Percentiles rank a stretch among this genome's conserved stretches.
These are phyloP conservation scores for Kryphioiulus occultus DNA, from an alignment of 2,888 invertebrate genomes.

Conservation along the genomic window DNA sequence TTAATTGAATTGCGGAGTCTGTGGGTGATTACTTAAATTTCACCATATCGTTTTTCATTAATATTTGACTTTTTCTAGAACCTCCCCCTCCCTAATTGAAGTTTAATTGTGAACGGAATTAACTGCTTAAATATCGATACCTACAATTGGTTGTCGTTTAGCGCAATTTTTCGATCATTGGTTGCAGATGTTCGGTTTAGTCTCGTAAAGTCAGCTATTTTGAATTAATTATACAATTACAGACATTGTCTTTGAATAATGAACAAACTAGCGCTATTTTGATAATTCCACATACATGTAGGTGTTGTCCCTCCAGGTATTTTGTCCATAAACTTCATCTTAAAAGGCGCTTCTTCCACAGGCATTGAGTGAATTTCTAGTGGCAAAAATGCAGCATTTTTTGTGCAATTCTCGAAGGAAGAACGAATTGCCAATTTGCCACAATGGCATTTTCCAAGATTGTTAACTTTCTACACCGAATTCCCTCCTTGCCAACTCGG, in stretches of 20 bases:
- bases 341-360: no score
- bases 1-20: conserved; percentile 15
- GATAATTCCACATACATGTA: no score
- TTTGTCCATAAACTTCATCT: no score
- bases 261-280: no score
- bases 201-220: background rate
- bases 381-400: background rate
- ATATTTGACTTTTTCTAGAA: background rate
- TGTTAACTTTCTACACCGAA: conserved; percentile 23
- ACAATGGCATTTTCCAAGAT: conserved; percentile 23
- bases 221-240: background rate
- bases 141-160: background rate
- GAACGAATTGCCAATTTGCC: conserved; percentile 23
- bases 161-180: background rate
- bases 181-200: no score
- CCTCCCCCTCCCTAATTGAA: background rate
- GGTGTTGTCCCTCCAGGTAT: background rate
- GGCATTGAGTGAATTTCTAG: no score
- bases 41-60: background rate
- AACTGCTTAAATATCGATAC: background rate
- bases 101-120: conserved; percentile 1
- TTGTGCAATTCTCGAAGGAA: background rate
- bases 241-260: background rate
- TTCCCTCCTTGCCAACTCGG: conserved; percentile 15
- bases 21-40: background rate